These are phyloP conservation scores for Bradypodion ventrale DNA, from an alignment of 2,797 vertebrate species.

Conservation along the genomic window DNA sequence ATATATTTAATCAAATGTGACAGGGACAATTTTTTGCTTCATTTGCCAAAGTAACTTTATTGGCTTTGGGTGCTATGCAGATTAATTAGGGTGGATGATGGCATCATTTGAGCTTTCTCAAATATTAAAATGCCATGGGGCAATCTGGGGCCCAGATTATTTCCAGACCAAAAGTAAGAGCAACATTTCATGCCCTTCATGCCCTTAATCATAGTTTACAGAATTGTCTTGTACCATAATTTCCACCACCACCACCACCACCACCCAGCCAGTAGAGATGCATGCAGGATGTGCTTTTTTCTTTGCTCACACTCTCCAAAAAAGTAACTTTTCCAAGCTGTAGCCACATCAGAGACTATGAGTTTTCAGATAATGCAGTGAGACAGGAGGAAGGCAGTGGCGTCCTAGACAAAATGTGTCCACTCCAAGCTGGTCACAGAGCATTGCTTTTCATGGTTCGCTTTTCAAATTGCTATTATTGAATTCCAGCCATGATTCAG, in stretches of 20 bases:
- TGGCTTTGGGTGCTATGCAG: too few relatives aligned
- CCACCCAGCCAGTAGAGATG: too few relatives aligned
- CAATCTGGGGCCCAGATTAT: background rate
- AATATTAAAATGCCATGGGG: too few relatives aligned
- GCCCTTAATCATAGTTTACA: background rate
- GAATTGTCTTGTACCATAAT: background rate
- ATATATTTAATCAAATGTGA: too few relatives aligned
- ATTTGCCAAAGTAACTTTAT: too few relatives aligned
- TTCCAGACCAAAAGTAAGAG: background rate
- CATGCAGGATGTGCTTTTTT: too few relatives aligned
- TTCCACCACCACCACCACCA: too few relatives aligned
- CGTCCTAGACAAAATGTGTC: background rate
- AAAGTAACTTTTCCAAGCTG: background rate
- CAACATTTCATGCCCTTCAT: background rate
- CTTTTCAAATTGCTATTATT: conserved; percentile 3
- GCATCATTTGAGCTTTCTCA: too few relatives aligned
- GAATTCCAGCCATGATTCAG: conserved; percentile 19
- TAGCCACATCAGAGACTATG: background rate
- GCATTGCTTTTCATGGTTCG: conserved; percentile 11
- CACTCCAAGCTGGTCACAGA: background rate
- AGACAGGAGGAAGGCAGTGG: background rate
- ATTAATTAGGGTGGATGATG: too few relatives aligned
- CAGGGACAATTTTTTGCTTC: too few relatives aligned
- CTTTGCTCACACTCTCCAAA: too few relatives aligned
- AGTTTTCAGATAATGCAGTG: background rate